Evolutionary conservation across 2,113 vertebrate genomes (phyloP), one percentile per base, ranked within the genome.

Genomic region (Promerops cafer): DNA sequence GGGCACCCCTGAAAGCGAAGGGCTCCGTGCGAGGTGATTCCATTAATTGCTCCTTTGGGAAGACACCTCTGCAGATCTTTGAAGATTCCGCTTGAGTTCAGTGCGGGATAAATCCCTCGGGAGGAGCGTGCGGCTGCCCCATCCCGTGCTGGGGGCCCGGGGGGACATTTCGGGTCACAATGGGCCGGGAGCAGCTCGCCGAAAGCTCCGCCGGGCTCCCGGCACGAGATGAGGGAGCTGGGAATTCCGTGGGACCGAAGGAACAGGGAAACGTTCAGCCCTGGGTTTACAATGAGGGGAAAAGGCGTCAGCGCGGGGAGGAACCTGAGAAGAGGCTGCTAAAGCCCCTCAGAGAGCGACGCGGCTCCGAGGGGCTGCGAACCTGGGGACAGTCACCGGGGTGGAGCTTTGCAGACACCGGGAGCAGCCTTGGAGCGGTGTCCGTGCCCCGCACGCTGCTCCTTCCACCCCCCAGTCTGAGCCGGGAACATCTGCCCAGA

Each of bases 21-120:
- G 39, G 54, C 76, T 88, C 76, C 18, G 20, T 1, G 60, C 47
- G 3, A 4, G 6, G 3, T 53, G 35, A 52, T 17, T 4, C 18
- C 26, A 0, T 2, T 0, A 9, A 4, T 1, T 0, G 11, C 16
- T 26, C 27, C 40, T 17, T 33, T 1, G 64, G 23, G 12, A 49
- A 39, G 30, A 39, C n/a, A n/a, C n/a, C n/a, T 35, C 59, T 26
- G 66, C 40, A 23, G 26, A 33, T 11, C 27, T 12, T 4, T 13
- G 69, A 8, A 35, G 31, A 60, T 24, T 1, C 44, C 37, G 0
- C 16, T 71, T 30, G 1, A 7, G 5, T 10, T 19, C 44, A 1
- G 3, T 3, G 9, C 12, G 26, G 18, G 0, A 2, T 14, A 1
- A 11, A 26, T 6, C 6, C 22, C 10, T 10, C 6, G 14, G 42